phyloP scores from a whole-genome alignment of 1,140 invertebrate genomes.

The Helicoverpa zea region DNA sequence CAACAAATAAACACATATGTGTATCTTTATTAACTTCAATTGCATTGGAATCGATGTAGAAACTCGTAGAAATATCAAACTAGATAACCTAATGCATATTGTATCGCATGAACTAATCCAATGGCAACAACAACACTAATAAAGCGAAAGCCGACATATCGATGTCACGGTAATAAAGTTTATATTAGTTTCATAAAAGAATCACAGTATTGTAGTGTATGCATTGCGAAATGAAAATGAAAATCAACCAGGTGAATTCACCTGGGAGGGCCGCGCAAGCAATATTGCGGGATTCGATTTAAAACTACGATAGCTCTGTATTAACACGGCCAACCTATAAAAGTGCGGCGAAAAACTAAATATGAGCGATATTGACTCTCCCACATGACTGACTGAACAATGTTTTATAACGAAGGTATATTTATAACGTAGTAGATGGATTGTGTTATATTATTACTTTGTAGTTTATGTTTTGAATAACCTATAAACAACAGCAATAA shows the following conservation, averaged over 20 bases:
- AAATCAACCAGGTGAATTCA: conserved; percentile 66
- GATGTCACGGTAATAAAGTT: conserved; percentile 59
- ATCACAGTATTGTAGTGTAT: conserved; percentile 60
- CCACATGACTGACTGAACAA: conserved; percentile 19
- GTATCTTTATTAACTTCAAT: no score
- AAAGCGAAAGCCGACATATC: conserved; percentile 22
- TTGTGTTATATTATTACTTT: no score
- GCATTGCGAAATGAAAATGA: conserved; percentile 75
- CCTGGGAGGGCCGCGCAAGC: conserved; percentile 67
- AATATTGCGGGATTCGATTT: conserved; percentile 79
- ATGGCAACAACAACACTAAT: conserved; percentile 27
- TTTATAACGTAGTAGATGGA: no score
- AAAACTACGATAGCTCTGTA: conserved; percentile 63
- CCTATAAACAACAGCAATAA: no score
- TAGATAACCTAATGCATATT: conserved; percentile 13
- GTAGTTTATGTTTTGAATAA: no score
- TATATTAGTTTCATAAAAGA: conserved; percentile 68
- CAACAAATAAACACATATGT: no score
- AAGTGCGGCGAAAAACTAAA: conserved; percentile 57
- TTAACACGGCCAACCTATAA: conserved; percentile 53
- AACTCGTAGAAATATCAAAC: no score
- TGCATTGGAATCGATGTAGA: no score
- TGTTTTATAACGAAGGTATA: neutral
- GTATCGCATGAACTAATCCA: conserved; percentile 25
- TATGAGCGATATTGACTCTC: conserved; percentile 28